Conservation (phyloP, 1,140 invertebrate genomes). For the Oedothorax gibbosus region DNA sequence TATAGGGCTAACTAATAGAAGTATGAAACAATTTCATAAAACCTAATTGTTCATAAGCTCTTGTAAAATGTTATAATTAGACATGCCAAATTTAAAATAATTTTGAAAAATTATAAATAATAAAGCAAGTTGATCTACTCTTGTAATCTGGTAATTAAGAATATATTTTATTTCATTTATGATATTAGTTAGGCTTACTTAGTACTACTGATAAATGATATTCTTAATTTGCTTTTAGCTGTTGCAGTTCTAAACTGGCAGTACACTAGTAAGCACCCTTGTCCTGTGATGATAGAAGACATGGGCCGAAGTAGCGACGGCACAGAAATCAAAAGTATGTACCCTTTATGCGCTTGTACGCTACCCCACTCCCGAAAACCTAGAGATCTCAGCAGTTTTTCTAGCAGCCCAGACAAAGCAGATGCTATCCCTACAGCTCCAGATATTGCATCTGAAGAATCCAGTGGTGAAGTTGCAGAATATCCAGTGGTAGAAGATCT, state of each 20-base stretch:
- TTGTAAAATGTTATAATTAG: not conserved
- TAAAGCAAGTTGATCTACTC: not conserved
- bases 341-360: slow-evolving; percentile 54
- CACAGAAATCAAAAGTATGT: slow-evolving; percentile 62
- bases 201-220: not conserved
- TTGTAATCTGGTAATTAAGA: no score
- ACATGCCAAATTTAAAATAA: not conserved
- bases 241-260: slow-evolving; percentile 61
- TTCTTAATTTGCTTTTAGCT: slow-evolving; percentile 40
- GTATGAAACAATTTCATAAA: not conserved
- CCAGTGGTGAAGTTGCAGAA: slow-evolving; percentile 50
- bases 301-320: slow-evolving; percentile 57
- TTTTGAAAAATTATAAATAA: not conserved
- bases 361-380: slow-evolving; percentile 37
- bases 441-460: slow-evolving; percentile 5
- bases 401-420: not conserved
- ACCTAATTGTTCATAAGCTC: no score
- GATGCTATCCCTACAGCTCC: slow-evolving; percentile 11
- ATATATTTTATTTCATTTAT: not conserved
- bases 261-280: slow-evolving; percentile 60
- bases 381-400: slow-evolving; percentile 23
- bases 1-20: not conserved
- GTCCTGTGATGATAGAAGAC: slow-evolving; percentile 63
- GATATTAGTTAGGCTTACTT: not conserved
- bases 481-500: not conserved